Evolutionary conservation across 1,140 invertebrate genomes (phyloP).

Genomic region (Drosophila setifemur): DNA sequence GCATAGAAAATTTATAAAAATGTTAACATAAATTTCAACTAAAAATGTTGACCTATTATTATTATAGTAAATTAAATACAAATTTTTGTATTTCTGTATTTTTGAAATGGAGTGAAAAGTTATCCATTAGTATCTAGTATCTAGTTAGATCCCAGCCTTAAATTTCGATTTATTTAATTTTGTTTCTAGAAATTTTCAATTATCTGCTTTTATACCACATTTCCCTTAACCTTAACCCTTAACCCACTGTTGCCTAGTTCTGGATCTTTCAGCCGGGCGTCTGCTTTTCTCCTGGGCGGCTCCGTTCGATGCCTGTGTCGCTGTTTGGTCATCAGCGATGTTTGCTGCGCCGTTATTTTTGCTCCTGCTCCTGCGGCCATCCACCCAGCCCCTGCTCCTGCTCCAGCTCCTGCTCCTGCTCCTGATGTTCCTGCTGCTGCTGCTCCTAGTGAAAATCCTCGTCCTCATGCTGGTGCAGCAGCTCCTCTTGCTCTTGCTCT

Average conservation of each 20-base stretch:
- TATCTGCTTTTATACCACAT: too few species aligned
- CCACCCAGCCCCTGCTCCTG: not conserved
- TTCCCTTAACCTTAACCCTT: too few species aligned
- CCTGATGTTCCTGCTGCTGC: slow-evolving; percentile 33
- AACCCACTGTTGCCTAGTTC: slow-evolving; percentile 26
- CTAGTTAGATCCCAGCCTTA: too few species aligned
- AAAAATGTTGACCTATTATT: too few species aligned
- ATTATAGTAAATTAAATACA: too few species aligned
- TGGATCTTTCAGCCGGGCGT: slow-evolving; percentile 22
- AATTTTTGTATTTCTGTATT: too few species aligned
- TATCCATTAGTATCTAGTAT: too few species aligned
- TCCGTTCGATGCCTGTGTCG: slow-evolving; percentile 48
- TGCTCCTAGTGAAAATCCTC: slow-evolving; percentile 18
- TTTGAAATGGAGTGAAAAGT: too few species aligned
- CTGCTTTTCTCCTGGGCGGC: slow-evolving; percentile 17
- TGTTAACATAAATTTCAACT: too few species aligned
- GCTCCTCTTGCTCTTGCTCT: slow-evolving; percentile 26
- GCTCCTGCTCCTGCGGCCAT: slow-evolving; percentile 52
- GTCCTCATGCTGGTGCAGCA: slow-evolving; percentile 28
- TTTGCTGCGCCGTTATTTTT: slow-evolving; percentile 78
- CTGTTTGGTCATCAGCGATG: slow-evolving; percentile 75
- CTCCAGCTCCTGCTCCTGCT: not conserved
- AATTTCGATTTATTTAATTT: too few species aligned
- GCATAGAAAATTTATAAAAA: too few species aligned
- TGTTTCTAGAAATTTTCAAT: too few species aligned